phyloP scores from a whole-genome alignment of 2,888 invertebrate genomes.

The Xestobium rufovillosum region DNA sequence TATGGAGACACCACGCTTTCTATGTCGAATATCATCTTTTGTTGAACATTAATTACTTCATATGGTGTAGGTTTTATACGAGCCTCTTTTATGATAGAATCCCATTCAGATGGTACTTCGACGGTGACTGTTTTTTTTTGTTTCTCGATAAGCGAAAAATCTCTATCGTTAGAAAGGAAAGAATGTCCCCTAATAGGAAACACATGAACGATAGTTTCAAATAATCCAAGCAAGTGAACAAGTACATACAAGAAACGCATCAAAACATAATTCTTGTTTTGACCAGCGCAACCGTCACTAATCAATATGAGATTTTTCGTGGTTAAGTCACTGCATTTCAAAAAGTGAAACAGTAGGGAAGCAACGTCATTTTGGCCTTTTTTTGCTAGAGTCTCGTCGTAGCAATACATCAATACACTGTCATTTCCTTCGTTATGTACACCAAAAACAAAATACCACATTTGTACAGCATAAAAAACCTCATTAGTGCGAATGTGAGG shows the following conservation, averaged over 20 bases:
- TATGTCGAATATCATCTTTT: constrained; percentile 2
- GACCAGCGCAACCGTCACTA: no score
- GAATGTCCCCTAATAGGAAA: constrained; percentile 1
- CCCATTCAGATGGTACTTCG: no score
- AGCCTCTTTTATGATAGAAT: constrained; percentile 1
- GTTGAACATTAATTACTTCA: background rate
- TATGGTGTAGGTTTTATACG: constrained; percentile 1
- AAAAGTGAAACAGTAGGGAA: no score
- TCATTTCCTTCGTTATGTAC: no score
- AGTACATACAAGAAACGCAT: constrained; percentile 1
- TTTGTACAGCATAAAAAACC: no score
- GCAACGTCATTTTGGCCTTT: no score
- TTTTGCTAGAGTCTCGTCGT: no score
- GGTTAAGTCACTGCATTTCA: no score
- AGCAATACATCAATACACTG: no score
- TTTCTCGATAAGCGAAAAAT: constrained; percentile 1
- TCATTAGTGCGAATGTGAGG: no score
- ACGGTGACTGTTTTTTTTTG: constrained; percentile 1
- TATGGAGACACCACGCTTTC: constrained; percentile 1
- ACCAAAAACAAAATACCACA: no score
- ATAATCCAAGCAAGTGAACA: background rate
- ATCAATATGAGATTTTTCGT: no score
- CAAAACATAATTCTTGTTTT: constrained; percentile 2
- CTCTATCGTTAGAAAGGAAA: constrained; percentile 2
- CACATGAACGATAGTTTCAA: background rate